Evolutionary conservation across 2,888 invertebrate genomes (phyloP), one percentile per base, ranked within the genome.

Genomic region (Amphipoea lucens): DNA sequence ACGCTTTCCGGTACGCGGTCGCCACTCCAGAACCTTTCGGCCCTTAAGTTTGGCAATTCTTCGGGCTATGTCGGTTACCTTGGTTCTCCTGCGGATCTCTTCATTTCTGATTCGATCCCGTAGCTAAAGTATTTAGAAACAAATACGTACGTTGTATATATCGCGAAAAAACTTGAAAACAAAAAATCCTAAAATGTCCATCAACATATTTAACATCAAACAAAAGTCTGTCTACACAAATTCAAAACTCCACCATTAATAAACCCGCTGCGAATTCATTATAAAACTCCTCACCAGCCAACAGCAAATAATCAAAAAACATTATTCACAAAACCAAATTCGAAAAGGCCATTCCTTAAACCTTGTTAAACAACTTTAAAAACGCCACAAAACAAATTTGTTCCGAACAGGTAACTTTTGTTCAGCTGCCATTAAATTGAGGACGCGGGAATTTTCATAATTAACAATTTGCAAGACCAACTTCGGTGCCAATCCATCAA

Each of bases 401-500:
- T 90, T 90, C 78, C 78, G 82, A 90, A 88, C 92, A 91, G 88
- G 91, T 90, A 91, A 91, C 89, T 91, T 90, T 87, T 87, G 86
- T 90, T 76, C 87, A 83, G 89, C 86, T 82, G 80, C 84, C 88
- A 90, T 90, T 88, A 90, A 92, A 92, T 91, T 88, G 90, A 85
- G 88, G 88, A 87, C 85, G 86, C 74, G 79, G 83, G 90, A 92
- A 95, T 95, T 95, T 94, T 91, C 94, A 95, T 95, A 95, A 95
- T 95, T 95, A 95, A 94, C 95, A 95, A 95, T 94, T 95, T 93
- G 90, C 81, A 89, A 91, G 92, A 92, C 93, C 92, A 95, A 95
- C 93, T 95, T 90, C 85, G 92, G 92, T 91, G 93, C 94, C 95
- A 95, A 95, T 95, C 94, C 93, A 95, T 95, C 95, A 95, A 94